Conservation (phyloP, 2,888 invertebrate species). For the Heliconius erato region DNA sequence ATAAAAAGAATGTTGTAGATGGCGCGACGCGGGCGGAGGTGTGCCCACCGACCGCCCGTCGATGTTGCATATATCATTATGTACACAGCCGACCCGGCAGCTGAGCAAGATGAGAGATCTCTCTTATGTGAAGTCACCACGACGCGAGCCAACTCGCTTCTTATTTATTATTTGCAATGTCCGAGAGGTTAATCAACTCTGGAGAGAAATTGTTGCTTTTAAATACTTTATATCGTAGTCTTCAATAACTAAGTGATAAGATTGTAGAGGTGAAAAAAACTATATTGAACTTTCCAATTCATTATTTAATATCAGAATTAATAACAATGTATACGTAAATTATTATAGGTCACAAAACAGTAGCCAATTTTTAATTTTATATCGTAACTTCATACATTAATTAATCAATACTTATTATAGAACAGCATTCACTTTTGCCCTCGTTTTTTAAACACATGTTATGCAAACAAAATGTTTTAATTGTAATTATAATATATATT, state of each 20-base stretch:
- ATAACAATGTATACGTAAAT: slow-evolving; percentile 24
- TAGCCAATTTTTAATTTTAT: not conserved
- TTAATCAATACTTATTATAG: slow-evolving; percentile 23
- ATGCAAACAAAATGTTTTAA: not conserved
- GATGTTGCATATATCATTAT: slow-evolving; percentile 69
- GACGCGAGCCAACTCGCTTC: slow-evolving; percentile 59
- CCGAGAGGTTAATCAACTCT: slow-evolving; percentile 46
- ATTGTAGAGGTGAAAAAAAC: not conserved
- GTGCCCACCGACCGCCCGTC: slow-evolving; percentile 51
- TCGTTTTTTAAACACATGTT: not conserved
- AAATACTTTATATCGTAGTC: not conserved
- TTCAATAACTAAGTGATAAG: not conserved
- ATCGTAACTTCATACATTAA: not conserved
- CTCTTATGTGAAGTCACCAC: slow-evolving; percentile 63
- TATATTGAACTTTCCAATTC: slow-evolving; percentile 1
- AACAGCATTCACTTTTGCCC: slow-evolving; percentile 23
- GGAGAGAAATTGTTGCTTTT: slow-evolving; percentile 13
- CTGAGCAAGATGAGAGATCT: slow-evolving; percentile 72
- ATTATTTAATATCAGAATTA: slow-evolving; percentile 23
- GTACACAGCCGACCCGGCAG: slow-evolving; percentile 59
- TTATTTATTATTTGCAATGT: slow-evolving; percentile 56
- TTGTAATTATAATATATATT: not conserved
- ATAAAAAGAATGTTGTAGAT: slow-evolving; percentile 66
- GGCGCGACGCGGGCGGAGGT: slow-evolving; percentile 57
- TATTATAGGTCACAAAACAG: not conserved